phyloP scores from a whole-genome alignment of 2,113 vertebrate genomes.

The Phoenicopterus ruber region DNA sequence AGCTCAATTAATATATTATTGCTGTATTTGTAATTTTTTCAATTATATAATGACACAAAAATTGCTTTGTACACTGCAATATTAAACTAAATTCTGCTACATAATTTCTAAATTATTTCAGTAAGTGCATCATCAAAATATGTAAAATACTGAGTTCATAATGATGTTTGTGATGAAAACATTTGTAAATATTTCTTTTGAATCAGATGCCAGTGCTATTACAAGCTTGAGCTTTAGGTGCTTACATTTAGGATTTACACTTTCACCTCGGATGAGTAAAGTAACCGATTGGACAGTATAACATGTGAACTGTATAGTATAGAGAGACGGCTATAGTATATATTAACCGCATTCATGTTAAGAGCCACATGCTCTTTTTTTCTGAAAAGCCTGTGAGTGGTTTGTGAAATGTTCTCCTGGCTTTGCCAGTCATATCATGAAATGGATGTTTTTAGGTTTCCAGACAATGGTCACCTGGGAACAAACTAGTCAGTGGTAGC shows the following conservation, averaged over 20 bases:
- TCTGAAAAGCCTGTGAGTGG: background rate
- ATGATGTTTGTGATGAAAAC: background rate
- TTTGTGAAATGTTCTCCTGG: background rate
- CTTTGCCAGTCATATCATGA: background rate
- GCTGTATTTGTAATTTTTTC: background rate
- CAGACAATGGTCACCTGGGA: background rate
- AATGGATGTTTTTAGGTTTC: background rate
- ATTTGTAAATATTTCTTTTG: background rate
- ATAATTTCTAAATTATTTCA: background rate
- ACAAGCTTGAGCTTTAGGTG: background rate
- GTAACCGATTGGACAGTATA: background rate
- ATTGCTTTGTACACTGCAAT: rapidly evolving
- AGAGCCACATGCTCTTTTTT: background rate
- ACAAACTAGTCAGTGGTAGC: background rate
- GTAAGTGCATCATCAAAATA: background rate
- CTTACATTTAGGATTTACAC: background rate
- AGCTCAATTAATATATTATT: background rate
- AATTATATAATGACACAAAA: background rate
- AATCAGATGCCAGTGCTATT: background rate
- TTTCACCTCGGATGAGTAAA: background rate
- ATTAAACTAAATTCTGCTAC: background rate
- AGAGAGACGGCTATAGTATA: background rate
- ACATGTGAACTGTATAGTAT: background rate
- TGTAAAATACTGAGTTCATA: background rate
- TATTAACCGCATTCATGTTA: background rate